Percentiles rank a stretch among this genome's conserved stretches.
Evolutionary conservation across 2,113 vertebrate species (phyloP).

Genomic region (Spermophilus dauricus): DNA sequence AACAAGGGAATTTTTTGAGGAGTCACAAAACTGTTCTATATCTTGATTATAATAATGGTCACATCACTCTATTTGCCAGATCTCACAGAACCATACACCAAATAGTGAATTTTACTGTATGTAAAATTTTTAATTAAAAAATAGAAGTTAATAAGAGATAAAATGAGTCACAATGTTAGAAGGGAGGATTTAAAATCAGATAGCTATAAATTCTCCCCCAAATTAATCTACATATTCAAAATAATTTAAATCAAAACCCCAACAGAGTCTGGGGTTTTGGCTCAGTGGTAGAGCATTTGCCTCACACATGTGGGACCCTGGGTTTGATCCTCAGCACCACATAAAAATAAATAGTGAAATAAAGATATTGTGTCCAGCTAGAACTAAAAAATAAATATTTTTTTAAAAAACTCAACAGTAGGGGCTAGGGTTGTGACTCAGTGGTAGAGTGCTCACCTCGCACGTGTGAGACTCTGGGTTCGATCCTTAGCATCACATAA

Average conservation of each 20-base stretch:
- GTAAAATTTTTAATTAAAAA: not conserved
- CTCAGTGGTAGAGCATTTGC: too few relatives aligned
- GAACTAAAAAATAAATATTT: too few relatives aligned
- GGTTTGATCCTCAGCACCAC: too few relatives aligned
- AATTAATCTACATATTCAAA: constrained; percentile 3
- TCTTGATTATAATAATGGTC: not conserved
- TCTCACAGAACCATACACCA: not conserved
- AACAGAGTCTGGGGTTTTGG: not conserved
- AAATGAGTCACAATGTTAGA: not conserved
- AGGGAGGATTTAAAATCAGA: not conserved
- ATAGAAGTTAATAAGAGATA: not conserved
- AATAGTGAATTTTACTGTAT: not conserved
- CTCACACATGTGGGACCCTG: too few relatives aligned
- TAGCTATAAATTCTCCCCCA: not conserved
- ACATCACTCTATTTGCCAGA: not conserved
- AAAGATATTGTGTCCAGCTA: too few relatives aligned
- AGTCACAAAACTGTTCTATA: not conserved
- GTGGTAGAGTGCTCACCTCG: too few relatives aligned
- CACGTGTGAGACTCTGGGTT: too few relatives aligned
- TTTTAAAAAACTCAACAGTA: too few relatives aligned
- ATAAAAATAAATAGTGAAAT: too few relatives aligned
- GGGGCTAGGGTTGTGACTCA: too few relatives aligned
- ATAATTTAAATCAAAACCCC: constrained; percentile 23
- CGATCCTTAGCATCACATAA: too few relatives aligned
- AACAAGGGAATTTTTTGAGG: constrained; percentile 28